phyloP scores from a whole-genome alignment of 2,113 vertebrate genomes.

The Chitala chitala region DNA sequence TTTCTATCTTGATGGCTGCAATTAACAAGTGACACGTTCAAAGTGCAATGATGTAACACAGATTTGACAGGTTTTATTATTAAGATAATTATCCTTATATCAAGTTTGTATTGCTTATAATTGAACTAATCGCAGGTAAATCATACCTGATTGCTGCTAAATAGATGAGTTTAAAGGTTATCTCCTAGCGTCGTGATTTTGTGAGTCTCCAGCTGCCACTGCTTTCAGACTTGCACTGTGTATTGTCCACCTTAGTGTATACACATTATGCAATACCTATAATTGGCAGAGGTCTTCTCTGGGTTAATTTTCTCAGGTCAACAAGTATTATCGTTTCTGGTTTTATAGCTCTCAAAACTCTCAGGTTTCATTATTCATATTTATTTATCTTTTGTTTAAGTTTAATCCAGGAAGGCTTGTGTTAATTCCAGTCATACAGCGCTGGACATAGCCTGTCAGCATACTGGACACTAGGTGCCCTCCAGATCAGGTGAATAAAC shows the following conservation, averaged over 20 bases:
- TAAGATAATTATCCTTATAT: neutral
- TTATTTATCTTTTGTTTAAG: neutral
- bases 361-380: constrained; percentile 11
- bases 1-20: constrained; percentile 14
- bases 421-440: no score
- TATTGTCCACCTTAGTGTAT: neutral
- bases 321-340: neutral
- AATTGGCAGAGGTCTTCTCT: neutral
- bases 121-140: neutral
- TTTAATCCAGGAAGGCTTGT: neutral
- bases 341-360: neutral
- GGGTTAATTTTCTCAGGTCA: neutral
- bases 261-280: neutral
- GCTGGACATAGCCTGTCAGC: neutral
- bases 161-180: neutral
- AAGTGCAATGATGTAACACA: constrained; percentile 2
- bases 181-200: neutral
- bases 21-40: constrained; percentile 25
- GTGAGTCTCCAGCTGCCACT: neutral
- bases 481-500: neutral
- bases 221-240: no score
- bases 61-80: neutral
- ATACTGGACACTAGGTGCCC: neutral
- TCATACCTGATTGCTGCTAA: neutral
- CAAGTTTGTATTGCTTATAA: neutral